Evolutionary conservation across 35 echinoderm and acorn worm genomes (phyloP).

Genomic region (Lytechinus variegatus): DNA sequence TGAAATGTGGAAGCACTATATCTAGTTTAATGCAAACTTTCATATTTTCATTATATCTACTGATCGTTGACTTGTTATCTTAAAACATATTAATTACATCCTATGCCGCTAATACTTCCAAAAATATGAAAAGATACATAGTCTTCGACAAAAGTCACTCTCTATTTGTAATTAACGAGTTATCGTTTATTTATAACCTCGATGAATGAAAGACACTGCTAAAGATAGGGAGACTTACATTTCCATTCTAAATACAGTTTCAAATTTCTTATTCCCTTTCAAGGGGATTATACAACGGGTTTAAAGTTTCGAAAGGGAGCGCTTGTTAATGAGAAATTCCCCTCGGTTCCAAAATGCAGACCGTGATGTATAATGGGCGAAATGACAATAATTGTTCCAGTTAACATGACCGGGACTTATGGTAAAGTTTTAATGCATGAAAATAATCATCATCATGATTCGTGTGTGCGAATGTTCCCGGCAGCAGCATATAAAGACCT

Average conservation of each 20-base stretch:
- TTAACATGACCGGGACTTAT: too few relatives aligned
- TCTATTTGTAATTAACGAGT: background rate
- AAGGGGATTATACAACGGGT: background rate
- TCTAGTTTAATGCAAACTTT: too few relatives aligned
- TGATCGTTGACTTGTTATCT: too few relatives aligned
- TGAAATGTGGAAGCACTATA: too few relatives aligned
- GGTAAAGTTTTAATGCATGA: too few relatives aligned
- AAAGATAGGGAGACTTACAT: background rate
- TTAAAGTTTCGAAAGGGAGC: background rate
- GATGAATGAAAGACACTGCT: background rate
- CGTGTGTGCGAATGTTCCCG: too few relatives aligned
- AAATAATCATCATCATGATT: too few relatives aligned
- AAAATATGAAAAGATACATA: background rate
- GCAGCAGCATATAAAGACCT: too few relatives aligned
- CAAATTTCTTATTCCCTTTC: background rate
- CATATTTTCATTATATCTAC: too few relatives aligned
- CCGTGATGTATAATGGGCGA: background rate
- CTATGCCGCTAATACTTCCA: background rate
- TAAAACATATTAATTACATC: too few relatives aligned
- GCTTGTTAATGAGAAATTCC: background rate
- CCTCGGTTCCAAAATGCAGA: background rate
- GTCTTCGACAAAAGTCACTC: background rate
- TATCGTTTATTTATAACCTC: background rate
- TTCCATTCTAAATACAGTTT: background rate
- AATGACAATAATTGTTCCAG: too few relatives aligned